Base-by-base conservation (phyloP, 2,888 invertebrate species). In the Ephialtes manifestator region DNA sequence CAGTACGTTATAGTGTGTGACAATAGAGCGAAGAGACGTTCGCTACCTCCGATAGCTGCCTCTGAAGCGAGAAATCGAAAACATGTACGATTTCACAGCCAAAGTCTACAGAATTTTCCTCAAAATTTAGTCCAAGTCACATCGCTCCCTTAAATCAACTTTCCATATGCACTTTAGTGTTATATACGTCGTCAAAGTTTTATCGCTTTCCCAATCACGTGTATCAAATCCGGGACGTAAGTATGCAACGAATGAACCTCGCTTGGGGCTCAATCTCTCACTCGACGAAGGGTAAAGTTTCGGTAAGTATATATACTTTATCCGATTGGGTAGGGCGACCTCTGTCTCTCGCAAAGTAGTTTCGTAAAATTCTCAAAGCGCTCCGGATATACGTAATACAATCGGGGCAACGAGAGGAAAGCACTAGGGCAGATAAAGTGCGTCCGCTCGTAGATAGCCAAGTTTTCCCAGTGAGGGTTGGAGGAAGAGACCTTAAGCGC, bases 331-430 rank as follows among this genome's bases (percentile, higher is more conserved):
- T n/a, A 4, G 31, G 11, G 35, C 68, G 31, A 43, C 11, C 58
- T 58, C 58, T n/a, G 53, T 15, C 5, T 71, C 18, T 53, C 13
- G 60, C 48, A 39, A 31, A 65, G 79, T 72, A 55, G 53, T 70
- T 81, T 78, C 60, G 70, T 65, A 65, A 77, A 68, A 63, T 81
- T 71, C 70, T 70, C 51, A 82, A 85, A 82, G 79, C 75, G 82
- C 65, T 35, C 53, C 31, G 48, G 65, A 74, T 81, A 72, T 68
- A 82, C 75, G 86, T 86, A 82, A 84, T 84, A 84, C 86, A 86
- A 86, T 86, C 84, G 79, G 51, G 76, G 53, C n/a, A 51, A 68
- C 15, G 51, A 74, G 63, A 43, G 68, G 60, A 63, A 53, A 31
- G 60, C 46, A 28, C 31, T 31, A 48, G 76, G 51, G 48, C 58